Percentiles rank a stretch among this genome's conserved stretches.
These are phyloP conservation scores for Aspidoscelis tigris DNA, from an alignment of 2,113 vertebrate species.

Conservation along the genomic window DNA sequence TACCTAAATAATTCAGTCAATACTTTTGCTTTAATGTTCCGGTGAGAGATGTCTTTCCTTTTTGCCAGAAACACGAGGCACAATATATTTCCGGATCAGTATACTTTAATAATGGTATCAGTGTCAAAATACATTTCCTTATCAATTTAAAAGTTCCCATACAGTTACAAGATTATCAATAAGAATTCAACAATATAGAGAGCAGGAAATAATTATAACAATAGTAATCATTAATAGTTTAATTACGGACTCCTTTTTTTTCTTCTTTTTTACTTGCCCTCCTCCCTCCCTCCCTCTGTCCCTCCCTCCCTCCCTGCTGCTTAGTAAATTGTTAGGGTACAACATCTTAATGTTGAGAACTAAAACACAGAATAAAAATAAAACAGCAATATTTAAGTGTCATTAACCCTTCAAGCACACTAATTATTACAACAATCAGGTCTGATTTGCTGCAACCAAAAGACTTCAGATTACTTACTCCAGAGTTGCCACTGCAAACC, in stretches of 20 bases:
- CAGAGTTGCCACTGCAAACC: background rate
- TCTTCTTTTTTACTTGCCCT: too few species aligned
- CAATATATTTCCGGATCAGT: slow-evolving; percentile 83
- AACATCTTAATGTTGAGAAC: slow-evolving; percentile 79
- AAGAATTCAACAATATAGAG: slow-evolving; percentile 83
- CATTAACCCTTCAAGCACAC: slow-evolving; percentile 80
- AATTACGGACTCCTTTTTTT: slow-evolving; percentile 76
- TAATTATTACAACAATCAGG: slow-evolving; percentile 51
- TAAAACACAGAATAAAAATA: slow-evolving; percentile 70
- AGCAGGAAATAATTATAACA: slow-evolving; percentile 83
- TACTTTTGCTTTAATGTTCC: slow-evolving; percentile 65
- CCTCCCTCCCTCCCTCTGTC: background rate
- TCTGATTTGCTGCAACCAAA: slow-evolving; percentile 25
- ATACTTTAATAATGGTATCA: slow-evolving; percentile 98
- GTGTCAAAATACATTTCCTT: slow-evolving; percentile 98
- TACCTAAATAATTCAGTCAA: slow-evolving; percentile 68
- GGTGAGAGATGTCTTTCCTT: slow-evolving; percentile 51
- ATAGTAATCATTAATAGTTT: slow-evolving; percentile 84
- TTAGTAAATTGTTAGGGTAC: slow-evolving; percentile 80
- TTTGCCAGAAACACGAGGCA: slow-evolving; percentile 72
- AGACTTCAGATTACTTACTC: background rate
- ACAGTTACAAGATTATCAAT: slow-evolving; percentile 87
- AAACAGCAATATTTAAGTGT: slow-evolving; percentile 69
- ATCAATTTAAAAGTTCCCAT: slow-evolving; percentile 89
- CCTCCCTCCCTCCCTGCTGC: slow-evolving; percentile 52